These are phyloP conservation scores for Hirtodrosophila cameraria DNA, from an alignment of 2,888 invertebrate genomes.

Conservation along the genomic window DNA sequence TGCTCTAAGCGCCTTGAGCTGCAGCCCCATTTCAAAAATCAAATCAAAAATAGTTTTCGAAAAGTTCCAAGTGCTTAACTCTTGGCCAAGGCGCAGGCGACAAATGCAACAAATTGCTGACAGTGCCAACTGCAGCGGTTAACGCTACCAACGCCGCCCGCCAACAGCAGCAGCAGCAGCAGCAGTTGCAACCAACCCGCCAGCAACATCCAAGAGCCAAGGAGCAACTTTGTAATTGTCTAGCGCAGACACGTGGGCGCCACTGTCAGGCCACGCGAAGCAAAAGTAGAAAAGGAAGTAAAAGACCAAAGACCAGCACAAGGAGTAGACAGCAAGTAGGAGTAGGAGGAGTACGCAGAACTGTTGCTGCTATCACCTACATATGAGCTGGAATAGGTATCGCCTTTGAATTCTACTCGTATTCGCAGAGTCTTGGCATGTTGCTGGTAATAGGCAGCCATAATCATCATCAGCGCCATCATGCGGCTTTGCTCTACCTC, in stretches of 20 bases:
- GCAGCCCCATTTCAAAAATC: conserved; percentile 72
- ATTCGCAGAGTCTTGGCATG: conserved; percentile 39
- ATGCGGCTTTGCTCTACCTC: conserved; percentile 33
- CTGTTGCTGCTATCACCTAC: conserved; percentile 24
- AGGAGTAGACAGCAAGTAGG: too few relatives aligned
- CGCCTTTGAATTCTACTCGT: conserved; percentile 4
- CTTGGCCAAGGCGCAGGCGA: conserved; percentile 56
- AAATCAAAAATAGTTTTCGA: conserved; percentile 75
- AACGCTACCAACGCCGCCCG: conserved; percentile 16
- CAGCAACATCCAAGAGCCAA: conserved; percentile 12
- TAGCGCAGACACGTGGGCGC: conserved; percentile 69
- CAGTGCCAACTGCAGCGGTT: conserved; percentile 24
- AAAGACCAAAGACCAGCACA: too few relatives aligned
- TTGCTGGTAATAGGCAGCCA: conserved; percentile 61
- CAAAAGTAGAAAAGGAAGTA: too few relatives aligned
- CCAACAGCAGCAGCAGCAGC: not conserved
- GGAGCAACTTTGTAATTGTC: conserved; percentile 78
- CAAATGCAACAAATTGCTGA: conserved; percentile 79
- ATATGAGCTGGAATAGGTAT: conserved; percentile 4
- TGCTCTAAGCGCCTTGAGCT: conserved; percentile 40
- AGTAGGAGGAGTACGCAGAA: too few relatives aligned
- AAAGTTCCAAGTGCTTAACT: conserved; percentile 77
- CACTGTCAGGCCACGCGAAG: conserved; percentile 10
- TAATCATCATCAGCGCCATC: conserved; percentile 54
- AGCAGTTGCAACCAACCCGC: too few relatives aligned